Evolutionary conservation across 1,140 invertebrate species (phyloP).

Genomic region (Lucilia sericata): DNA sequence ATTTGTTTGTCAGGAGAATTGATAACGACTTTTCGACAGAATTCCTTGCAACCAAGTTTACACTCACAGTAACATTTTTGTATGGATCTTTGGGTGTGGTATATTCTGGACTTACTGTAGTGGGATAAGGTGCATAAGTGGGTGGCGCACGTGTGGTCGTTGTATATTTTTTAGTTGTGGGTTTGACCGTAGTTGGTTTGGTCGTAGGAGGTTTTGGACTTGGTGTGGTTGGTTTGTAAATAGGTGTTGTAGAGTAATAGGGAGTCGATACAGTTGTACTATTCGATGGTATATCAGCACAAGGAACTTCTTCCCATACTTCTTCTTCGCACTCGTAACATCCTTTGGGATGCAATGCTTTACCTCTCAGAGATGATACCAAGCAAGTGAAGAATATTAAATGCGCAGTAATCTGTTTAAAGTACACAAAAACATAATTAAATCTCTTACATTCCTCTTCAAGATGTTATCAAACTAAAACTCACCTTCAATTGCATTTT

Average conservation of each 20-base stretch:
- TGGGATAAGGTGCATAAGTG: neutral
- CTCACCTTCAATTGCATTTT: conserved; percentile 33
- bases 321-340: conserved; percentile 63
- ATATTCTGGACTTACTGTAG: neutral
- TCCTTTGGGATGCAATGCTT: conserved; percentile 48
- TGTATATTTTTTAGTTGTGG: conserved; percentile 14
- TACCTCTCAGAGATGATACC: neutral
- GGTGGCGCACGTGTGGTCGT: conserved; percentile 29
- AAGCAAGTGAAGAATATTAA: neutral
- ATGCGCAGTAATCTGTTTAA: neutral
- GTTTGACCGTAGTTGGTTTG: neutral
- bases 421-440: neutral
- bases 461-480: neutral
- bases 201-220: neutral
- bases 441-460: neutral
- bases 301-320: conserved; percentile 64
- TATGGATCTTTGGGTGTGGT: conserved; percentile 45
- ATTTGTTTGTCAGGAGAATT: conserved; percentile 53
- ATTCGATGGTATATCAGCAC: conserved; percentile 53
- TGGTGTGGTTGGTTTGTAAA: conserved; percentile 7
- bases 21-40: conserved; percentile 60
- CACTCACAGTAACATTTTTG: conserved; percentile 63
- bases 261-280: conserved; percentile 39
- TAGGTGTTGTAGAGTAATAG: conserved; percentile 2
- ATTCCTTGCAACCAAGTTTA: conserved; percentile 63